Evolutionary conservation across 2,113 vertebrate genomes (phyloP).

Genomic region (Varanus komodoensis): DNA sequence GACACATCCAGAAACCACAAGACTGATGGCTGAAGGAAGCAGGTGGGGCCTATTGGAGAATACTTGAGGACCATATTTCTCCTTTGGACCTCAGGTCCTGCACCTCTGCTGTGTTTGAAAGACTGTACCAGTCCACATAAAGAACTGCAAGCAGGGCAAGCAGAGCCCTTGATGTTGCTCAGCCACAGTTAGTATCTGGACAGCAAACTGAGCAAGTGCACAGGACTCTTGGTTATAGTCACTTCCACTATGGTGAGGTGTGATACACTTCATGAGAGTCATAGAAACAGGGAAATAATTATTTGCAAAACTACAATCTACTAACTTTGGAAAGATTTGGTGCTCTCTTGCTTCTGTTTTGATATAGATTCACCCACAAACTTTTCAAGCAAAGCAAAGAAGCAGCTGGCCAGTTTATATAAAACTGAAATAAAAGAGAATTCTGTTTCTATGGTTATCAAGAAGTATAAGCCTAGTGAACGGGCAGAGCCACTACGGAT

Average conservation of each 20-base stretch:
- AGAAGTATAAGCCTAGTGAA: neutral
- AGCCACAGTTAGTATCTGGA: neutral
- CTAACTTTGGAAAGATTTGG: neutral
- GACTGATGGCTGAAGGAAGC: no score
- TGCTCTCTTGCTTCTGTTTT: neutral
- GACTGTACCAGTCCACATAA: neutral
- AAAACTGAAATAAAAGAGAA: neutral
- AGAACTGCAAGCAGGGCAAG: neutral
- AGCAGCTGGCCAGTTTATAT: neutral
- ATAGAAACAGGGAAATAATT: no score
- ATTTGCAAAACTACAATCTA: neutral
- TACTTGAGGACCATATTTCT: no score
- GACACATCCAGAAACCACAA: no score
- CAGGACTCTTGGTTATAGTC: neutral
- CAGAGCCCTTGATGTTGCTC: neutral
- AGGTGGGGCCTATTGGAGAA: no score
- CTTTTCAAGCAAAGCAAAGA: neutral
- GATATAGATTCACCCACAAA: neutral
- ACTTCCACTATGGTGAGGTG: neutral
- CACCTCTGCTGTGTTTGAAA: no score
- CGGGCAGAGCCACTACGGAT: neutral
- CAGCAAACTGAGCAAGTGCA: no score
- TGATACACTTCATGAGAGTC: neutral
- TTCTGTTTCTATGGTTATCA: constrained; percentile 7
- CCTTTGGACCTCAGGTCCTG: no score